A percentile compares a stretch with the other conserved stretches of the same genome.
phyloP scores from a whole-genome alignment of 1,140 invertebrate species.

The Streblospio benedicti region DNA sequence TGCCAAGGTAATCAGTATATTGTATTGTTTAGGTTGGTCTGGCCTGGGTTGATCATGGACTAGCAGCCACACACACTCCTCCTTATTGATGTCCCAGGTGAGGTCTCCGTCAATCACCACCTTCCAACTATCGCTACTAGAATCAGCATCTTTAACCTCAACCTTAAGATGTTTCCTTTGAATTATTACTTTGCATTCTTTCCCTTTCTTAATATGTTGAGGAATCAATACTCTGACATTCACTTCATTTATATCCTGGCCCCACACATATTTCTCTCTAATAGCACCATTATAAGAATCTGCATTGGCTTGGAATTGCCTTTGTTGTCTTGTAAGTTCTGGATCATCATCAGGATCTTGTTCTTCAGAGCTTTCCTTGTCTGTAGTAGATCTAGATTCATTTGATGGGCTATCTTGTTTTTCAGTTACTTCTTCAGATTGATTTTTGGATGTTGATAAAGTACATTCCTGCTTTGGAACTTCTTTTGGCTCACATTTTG shows the following conservation, averaged over 20 bases:
- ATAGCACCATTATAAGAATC: conserved; percentile 72
- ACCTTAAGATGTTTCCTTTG: conserved; percentile 52
- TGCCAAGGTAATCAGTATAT: conserved; percentile 64
- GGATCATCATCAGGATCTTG: conserved; percentile 18
- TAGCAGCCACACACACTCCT: conserved; percentile 73
- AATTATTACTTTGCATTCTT: conserved; percentile 59
- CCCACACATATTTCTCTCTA: conserved; percentile 68
- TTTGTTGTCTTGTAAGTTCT: conserved; percentile 25
- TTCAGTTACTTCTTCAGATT: too few species aligned
- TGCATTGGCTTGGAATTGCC: conserved; percentile 35
- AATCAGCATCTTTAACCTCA: conserved; percentile 22
- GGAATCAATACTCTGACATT: conserved; percentile 64
- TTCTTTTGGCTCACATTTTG: too few species aligned
- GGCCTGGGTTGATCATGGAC: conserved; percentile 61
- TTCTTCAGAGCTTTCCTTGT: too few species aligned
- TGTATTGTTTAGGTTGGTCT: too few species aligned
- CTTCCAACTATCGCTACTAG: conserved; percentile 34
- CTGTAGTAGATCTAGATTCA: background rate
- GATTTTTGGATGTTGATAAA: too few species aligned
- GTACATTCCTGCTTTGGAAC: too few species aligned
- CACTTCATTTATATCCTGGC: conserved; percentile 68
- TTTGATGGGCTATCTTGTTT: background rate
- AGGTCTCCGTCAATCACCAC: conserved; percentile 59
- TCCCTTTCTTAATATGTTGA: conserved; percentile 52
- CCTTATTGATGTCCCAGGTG: conserved; percentile 59